Evolutionary conservation across 30 jellyfish, hydroid and myxozoan species (phyloP).

Genomic region (Rhopilema esculentum): DNA sequence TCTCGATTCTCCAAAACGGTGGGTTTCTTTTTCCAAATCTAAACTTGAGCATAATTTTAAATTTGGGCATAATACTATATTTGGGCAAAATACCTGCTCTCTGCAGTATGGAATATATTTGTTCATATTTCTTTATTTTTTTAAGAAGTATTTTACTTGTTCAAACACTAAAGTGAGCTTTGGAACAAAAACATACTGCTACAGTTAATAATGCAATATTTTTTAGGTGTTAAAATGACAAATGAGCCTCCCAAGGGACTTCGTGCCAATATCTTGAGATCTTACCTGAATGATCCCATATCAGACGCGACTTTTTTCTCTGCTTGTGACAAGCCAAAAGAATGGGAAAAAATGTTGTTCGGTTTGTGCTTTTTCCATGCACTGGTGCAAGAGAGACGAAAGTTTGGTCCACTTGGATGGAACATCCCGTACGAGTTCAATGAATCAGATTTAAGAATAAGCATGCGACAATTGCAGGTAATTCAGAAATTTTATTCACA

Average conservation of each 20-base stretch:
- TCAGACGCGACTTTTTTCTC: conserved; percentile 85
- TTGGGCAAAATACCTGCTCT: too few species aligned
- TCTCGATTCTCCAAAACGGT: conserved; percentile 98
- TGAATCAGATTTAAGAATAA: conserved; percentile 95
- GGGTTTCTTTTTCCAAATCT: not conserved
- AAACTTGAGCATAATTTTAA: too few species aligned
- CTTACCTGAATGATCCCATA: conserved; percentile 95
- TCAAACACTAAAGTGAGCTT: too few species aligned
- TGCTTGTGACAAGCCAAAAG: conserved; percentile 88
- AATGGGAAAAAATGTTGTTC: conserved; percentile 97
- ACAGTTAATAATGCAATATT: not conserved
- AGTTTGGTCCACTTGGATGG: conserved; percentile 99
- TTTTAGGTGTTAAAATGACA: conserved; percentile 97
- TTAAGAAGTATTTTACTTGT: too few species aligned
- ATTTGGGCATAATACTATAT: not conserved
- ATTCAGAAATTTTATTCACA: too few species aligned
- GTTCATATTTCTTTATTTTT: too few species aligned
- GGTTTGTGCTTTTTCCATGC: conserved; percentile 99
- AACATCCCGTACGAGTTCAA: conserved; percentile 98
- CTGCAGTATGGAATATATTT: too few species aligned
- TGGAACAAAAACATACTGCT: not conserved
- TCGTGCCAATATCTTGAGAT: conserved; percentile 95
- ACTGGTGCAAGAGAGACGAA: conserved; percentile 96
- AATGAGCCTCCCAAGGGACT: conserved; percentile 99
- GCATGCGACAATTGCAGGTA: conserved; percentile 99